These are phyloP conservation scores for Leucophora obtusa DNA, from an alignment of 2,888 invertebrate species.

Conservation along the genomic window DNA sequence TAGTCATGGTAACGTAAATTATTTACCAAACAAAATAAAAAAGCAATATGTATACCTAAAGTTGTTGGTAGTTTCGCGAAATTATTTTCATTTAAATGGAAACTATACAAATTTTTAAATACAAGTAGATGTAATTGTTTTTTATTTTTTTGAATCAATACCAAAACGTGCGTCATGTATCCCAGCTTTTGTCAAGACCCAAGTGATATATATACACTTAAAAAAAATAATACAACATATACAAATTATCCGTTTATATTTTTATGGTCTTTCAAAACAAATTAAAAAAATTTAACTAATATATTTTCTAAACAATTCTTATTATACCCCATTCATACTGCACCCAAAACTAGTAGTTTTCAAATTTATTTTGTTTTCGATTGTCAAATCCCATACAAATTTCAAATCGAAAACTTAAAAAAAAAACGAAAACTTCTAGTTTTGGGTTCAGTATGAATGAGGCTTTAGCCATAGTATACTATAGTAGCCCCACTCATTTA, in stretches of 20 bases:
- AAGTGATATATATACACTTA: background rate
- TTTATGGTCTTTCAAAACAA: too few species aligned
- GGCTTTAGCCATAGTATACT: too few species aligned
- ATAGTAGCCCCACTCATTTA: too few species aligned
- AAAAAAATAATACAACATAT: background rate
- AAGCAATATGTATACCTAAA: background rate
- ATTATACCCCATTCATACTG: too few species aligned
- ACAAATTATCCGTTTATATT: too few species aligned
- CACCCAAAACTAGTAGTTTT: too few species aligned
- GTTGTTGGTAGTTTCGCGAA: background rate
- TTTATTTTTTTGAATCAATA: background rate
- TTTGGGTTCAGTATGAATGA: too few species aligned
- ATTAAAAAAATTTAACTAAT: background rate
- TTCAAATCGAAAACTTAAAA: too few species aligned
- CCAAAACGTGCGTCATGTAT: background rate
- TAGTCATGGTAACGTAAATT: background rate
- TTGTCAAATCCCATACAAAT: too few species aligned
- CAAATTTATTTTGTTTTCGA: too few species aligned
- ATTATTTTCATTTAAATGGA: background rate
- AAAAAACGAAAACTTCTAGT: too few species aligned
- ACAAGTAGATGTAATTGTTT: background rate
- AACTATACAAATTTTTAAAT: constrained; percentile 1
- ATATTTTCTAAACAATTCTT: background rate
- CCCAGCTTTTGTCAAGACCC: background rate
- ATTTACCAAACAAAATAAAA: background rate